These are phyloP conservation scores for Neofelis nebulosa DNA, from an alignment of 2,113 vertebrate species.

Conservation along the genomic window DNA sequence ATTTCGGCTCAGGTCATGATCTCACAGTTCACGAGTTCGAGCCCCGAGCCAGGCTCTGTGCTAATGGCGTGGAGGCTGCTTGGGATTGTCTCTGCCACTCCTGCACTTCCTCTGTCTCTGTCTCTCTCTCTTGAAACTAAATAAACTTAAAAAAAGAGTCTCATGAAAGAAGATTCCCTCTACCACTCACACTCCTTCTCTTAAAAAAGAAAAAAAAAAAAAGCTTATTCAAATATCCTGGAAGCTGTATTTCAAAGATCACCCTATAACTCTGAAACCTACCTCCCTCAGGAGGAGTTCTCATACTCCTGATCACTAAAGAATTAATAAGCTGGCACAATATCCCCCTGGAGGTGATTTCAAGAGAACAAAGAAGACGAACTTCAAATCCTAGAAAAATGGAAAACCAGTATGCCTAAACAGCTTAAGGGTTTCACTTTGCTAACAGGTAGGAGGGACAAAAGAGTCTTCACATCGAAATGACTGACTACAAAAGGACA, in stretches of 20 bases:
- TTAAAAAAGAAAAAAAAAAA: too few relatives aligned
- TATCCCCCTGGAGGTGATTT: background rate
- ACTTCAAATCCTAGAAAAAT: constrained; percentile 53
- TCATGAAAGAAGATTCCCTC: too few relatives aligned
- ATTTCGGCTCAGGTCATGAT: too few relatives aligned
- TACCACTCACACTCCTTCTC: too few relatives aligned
- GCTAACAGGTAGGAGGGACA: background rate
- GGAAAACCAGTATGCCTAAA: constrained; percentile 59
- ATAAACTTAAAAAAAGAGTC: too few relatives aligned
- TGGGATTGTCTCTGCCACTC: too few relatives aligned
- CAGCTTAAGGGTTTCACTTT: constrained; percentile 57
- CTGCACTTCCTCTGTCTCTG: too few relatives aligned
- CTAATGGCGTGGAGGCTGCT: too few relatives aligned
- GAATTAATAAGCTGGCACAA: background rate
- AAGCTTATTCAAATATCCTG: background rate
- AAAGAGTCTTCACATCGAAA: constrained; percentile 58
- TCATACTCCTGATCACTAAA: background rate
- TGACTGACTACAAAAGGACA: constrained; percentile 25
- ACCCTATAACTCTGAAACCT: constrained; percentile 4
- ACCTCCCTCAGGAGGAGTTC: background rate
- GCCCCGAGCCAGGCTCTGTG: too few relatives aligned
- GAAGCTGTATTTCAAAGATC: background rate
- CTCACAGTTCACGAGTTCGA: too few relatives aligned
- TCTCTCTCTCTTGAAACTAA: too few relatives aligned
- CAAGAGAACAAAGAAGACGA: constrained; percentile 54